Base-by-base conservation (phyloP, 2,797 vertebrate species). In the Parotocinclus haroldoi region DNA sequence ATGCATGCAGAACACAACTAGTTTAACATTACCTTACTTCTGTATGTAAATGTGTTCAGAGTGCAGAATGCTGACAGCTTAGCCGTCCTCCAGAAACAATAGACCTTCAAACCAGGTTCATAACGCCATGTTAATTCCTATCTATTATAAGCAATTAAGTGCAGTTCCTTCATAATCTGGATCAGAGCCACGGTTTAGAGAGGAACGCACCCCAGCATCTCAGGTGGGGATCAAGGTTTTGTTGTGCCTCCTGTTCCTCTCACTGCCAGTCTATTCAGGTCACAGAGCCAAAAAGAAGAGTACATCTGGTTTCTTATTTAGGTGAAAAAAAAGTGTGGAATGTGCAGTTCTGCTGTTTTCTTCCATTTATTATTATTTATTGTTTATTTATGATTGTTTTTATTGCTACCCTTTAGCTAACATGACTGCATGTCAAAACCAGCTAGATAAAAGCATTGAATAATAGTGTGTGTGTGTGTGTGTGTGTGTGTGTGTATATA, bases 91-190 rank as follows among this genome's bases (percentile, higher is more conserved):
- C 48, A 45, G 75, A 71, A 79, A 88, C 84, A 86, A 88, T 79
- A 71, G 81, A 85, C 80, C 75, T 75, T 78, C 78, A 75, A 76
- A 63, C 68, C 58, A 1, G 76, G 84, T 84, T 89, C 83, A 85
- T 89, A 85, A 86, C 78, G 82, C 76, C 84, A 86, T 85, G 85
- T 84, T 89, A 83, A 88, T 90, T 88, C 86, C 81, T 85, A 88
- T 87, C 81, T 85, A 88, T 89, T 85, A 83, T 86, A 78, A 84
- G 76, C 75, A 79, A 89, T 88, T 86, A 86, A 89, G 86, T 72
- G 63, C 77, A 83, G 80, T 79, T 74, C 76, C 76, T 77, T 78
- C 79, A 54, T 46, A 75, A 76, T 9, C 72, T 51, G 75, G 73
- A 77, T 80, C 79, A 76, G 48, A 69, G 69, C 69, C 75, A 60